Base-by-base conservation (phyloP, 2,888 invertebrate genomes). In the Drosophila fungiperda region DNA sequence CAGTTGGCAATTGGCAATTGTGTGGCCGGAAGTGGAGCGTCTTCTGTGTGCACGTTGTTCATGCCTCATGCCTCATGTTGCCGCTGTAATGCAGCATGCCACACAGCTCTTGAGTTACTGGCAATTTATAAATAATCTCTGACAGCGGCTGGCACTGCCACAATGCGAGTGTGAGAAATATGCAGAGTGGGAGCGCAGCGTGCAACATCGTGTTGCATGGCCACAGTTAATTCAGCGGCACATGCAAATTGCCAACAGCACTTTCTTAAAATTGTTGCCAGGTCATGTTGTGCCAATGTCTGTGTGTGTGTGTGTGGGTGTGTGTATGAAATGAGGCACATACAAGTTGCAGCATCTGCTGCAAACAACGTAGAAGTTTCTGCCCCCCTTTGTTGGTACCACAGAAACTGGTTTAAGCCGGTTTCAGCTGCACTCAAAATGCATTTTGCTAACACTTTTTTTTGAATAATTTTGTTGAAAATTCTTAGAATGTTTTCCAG, bases 11-110 rank as follows among this genome's bases (percentile, higher is more conserved):
- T 64, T 72, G 64, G 26, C 69, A 48, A 45, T 17, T 53, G 40
- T 40, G 57, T 59, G 63, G 70, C 78, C 83, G 82, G 87, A 83
- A 86, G 84, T 77, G 68, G 52, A 49, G 65, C 76, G 72, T 79
- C 68, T 61, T 55, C 53, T 29, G 26, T 29, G 68, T 62, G 54
- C 77, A 77, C 73, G 76, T 76, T 61, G 38, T 72, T 52, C 45
- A 45, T 45, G 29, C 29, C 29, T 7, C 9, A 42, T 71, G 75
- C 65, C 42, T 57, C 70, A 75, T 58, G 65, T 54, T 35, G 64
- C 62, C 23, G 35, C 20, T 12, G 40, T 23, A 54, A 54, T 58
- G 57, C 66, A 45, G 48, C 69, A 66, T 67, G 76, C 64, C 52
- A 49, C 63, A 71, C 60, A 63, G 76, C 63, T 76, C 77, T 76